Percentiles rank a stretch among this genome's conserved stretches.
Conservation (phyloP, 2,888 invertebrate species). For the Cetonia aurata region DNA sequence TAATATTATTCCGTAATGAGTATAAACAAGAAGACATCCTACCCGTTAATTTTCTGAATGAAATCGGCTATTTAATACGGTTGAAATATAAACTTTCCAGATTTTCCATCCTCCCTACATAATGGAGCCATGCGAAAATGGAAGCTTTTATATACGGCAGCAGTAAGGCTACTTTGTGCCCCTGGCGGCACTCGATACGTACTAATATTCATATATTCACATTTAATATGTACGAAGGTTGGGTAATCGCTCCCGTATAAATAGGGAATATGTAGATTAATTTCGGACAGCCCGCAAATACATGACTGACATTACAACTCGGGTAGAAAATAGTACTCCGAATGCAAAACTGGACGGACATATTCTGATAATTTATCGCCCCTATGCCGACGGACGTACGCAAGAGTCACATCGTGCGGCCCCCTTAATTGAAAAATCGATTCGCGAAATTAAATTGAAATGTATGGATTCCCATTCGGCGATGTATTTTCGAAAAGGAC, state of each 20-base stretch:
- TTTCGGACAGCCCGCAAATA: conserved; percentile 15
- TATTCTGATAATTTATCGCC: conserved; percentile 36
- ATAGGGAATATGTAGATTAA: conserved; percentile 27
- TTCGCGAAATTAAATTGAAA: conserved; percentile 39
- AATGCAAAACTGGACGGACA: conserved; percentile 26
- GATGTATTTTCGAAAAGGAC: conserved; percentile 22
- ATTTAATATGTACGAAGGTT: too few relatives aligned
- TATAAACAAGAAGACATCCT: too few relatives aligned
- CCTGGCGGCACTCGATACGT: too few relatives aligned
- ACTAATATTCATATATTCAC: too few relatives aligned
- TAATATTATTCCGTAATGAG: too few relatives aligned
- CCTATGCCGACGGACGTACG: conserved; percentile 24
- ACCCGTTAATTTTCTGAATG: too few relatives aligned
- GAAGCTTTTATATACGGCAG: too few relatives aligned
- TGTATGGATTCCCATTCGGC: conserved; percentile 19
- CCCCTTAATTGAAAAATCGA: conserved; percentile 39
- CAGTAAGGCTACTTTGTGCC: too few relatives aligned
- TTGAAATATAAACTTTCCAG: too few relatives aligned
- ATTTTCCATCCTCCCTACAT: too few relatives aligned
- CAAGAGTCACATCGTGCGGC: conserved; percentile 12
- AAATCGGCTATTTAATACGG: too few relatives aligned
- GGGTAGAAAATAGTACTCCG: conserved; percentile 29
- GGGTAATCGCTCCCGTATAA: not conserved
- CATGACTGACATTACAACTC: conserved; percentile 25
- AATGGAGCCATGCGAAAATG: too few relatives aligned